Evolutionary conservation across 2,797 vertebrate genomes (phyloP), one percentile per base, ranked within the genome.

Genomic region (Rhynchotus rufescens): DNA sequence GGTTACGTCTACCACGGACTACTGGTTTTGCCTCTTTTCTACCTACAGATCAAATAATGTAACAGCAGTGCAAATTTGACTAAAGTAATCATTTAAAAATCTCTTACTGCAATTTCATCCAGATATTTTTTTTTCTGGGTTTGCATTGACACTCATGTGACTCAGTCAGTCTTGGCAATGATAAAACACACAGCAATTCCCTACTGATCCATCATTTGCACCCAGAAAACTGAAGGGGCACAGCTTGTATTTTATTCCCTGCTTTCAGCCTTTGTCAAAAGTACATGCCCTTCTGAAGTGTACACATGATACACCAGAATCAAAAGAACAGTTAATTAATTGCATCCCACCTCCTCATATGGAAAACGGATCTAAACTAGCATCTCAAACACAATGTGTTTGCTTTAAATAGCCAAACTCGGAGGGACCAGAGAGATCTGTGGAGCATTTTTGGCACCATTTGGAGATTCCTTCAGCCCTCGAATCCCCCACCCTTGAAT

Each of bases 261-360:
- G 80, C 84, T 78, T 69, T 60, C 73, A 93, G 76, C 60, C 86
- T 88, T 82, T 61, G 71, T 95, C 77, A 89, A 93, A 95, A 94
- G 88, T 92, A 86, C 90, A 90, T 74, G 71, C 34, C 77, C 88
- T 93, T 79, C 62, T 51, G 74, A 94, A 90, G 84, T 13, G 52
- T 89, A 68, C 88, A 92, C 76, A 52, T 85, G 90, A 94, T 89
- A 85, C 82, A 89, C 2, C 68, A 87, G 86, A 96, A 94, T 96
- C 96, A 96, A 95, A 96, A 88, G 93, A 94, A 92, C 90, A 80
- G 57, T 71, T 93, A 96, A 96, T 95, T 92, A 95, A 94, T 92
- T 89, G 67, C 95, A 96, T 96, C 96, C 93, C 92, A 94, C 94
- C 94, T 96, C 94, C 88, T 86, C 93, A 88, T 94, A 89, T 93